Evolutionary conservation across 2,888 invertebrate genomes (phyloP).

Genomic region (Tricholauxania praeusta): DNA sequence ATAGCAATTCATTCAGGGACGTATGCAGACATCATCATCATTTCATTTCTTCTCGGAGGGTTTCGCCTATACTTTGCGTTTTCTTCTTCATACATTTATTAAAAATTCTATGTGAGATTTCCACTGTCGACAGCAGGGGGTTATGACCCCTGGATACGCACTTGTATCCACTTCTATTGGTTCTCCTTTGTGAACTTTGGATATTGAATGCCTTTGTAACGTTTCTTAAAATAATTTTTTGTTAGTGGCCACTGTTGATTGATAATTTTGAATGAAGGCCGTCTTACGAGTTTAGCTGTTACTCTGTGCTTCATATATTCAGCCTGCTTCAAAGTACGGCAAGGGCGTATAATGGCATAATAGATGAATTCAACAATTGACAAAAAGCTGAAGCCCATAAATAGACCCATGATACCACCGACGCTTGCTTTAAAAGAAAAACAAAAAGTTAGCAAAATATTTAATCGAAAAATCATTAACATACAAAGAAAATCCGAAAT

Average conservation of each 20-base stretch:
- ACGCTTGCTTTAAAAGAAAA: slow-evolving; percentile 76
- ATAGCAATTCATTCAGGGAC: too few species aligned
- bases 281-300: too few species aligned
- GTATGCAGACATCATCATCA: too few species aligned
- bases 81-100: too few species aligned
- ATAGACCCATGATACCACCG: slow-evolving; percentile 83
- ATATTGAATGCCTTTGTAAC: neutral
- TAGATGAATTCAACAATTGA: slow-evolving; percentile 82
- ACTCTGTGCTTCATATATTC: neutral
- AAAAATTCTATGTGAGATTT: too few species aligned
- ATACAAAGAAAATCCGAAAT: slow-evolving; percentile 85
- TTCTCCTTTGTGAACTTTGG: too few species aligned
- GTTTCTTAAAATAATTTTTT: slow-evolving; percentile 3
- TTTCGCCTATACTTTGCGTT: too few species aligned
- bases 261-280: too few species aligned
- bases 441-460: slow-evolving; percentile 1
- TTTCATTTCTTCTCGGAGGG: too few species aligned
- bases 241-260: neutral
- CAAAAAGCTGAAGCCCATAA: slow-evolving; percentile 85
- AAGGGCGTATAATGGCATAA: slow-evolving; percentile 74
- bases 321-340: slow-evolving; percentile 54
- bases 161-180: too few species aligned
- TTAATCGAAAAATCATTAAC: slow-evolving; percentile 53
- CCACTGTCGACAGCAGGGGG: too few species aligned
- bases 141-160: too few species aligned